A percentile compares a stretch with the other conserved stretches of the same genome.
Evolutionary conservation across 2,888 invertebrate species (phyloP).

Genomic region (Torymus tubicola): DNA sequence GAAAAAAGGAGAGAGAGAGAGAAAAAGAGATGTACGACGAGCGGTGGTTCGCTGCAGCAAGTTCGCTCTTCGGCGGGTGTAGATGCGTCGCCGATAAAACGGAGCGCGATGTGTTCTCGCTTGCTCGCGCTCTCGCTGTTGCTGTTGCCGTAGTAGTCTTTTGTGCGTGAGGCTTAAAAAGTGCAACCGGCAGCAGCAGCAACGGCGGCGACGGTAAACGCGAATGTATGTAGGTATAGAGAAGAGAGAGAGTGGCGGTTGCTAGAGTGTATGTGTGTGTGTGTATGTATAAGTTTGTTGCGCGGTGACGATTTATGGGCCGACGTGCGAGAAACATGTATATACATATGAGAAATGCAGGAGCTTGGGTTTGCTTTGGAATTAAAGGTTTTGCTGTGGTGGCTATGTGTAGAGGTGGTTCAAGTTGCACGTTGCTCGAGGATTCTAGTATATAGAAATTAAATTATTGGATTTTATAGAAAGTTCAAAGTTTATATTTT

Average conservation of each 20-base stretch:
- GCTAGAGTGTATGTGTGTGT: not conserved
- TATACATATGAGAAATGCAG: not conserved
- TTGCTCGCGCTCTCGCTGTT: not conserved
- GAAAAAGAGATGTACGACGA: slow-evolving; percentile 22
- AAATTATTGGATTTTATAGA: no score
- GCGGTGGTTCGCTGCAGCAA: slow-evolving; percentile 12
- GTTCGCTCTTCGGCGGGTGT: slow-evolving; percentile 19
- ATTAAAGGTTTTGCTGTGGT: not conserved
- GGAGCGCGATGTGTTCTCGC: slow-evolving; percentile 18
- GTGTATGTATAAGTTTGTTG: not conserved
- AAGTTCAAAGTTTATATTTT: no score
- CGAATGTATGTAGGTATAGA: no score
- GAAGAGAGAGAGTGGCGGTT: slow-evolving; percentile 13
- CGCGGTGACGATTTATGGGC: slow-evolving; percentile 36
- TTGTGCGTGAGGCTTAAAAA: not conserved
- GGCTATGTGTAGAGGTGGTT: no score
- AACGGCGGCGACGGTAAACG: no score
- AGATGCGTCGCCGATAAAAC: slow-evolving; percentile 42
- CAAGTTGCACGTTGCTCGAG: no score
- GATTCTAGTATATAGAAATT: no score
- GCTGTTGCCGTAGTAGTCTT: not conserved
- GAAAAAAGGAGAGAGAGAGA: not conserved
- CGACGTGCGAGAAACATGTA: slow-evolving; percentile 31
- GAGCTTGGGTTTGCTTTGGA: slow-evolving; percentile 5
- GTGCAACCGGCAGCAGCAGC: no score